A percentile compares a stretch with the other conserved stretches of the same genome.
Conservation (phyloP, 2,113 vertebrate species). For the Tachysurus vachellii region DNA sequence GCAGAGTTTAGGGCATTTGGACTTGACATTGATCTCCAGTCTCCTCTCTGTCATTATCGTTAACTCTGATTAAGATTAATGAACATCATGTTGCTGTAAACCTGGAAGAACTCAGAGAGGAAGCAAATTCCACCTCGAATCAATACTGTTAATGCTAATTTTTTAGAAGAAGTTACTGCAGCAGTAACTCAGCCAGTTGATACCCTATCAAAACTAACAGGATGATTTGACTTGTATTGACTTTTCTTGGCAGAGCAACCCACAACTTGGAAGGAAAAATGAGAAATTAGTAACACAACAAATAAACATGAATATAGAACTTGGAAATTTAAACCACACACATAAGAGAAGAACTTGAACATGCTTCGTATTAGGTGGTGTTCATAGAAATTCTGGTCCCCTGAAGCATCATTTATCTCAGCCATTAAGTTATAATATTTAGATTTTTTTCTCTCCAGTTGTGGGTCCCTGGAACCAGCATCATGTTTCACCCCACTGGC, state of each 20-base stretch:
- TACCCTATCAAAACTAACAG: neutral
- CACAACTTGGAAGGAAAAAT: neutral
- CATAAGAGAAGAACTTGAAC: neutral
- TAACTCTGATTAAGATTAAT: conserved; percentile 2
- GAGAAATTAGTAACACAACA: neutral
- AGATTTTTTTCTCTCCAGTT: neutral
- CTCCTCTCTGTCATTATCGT: neutral
- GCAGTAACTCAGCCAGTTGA: neutral
- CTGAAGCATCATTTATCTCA: neutral
- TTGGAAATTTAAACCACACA: neutral
- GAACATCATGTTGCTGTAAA: neutral
- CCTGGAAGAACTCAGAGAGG: neutral
- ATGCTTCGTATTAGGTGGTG: neutral
- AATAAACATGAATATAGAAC: neutral
- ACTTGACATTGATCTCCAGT: neutral
- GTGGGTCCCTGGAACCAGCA: neutral
- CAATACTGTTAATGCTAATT: conserved; percentile 1
- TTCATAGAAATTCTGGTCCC: neutral
- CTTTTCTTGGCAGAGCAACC: neutral
- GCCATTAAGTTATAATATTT: neutral
- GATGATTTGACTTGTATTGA: neutral
- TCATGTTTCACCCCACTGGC: neutral
- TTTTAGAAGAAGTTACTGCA: neutral
- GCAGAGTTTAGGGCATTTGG: neutral
- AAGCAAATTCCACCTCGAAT: neutral